Conservation (phyloP, 1,140 invertebrate genomes). For the Neoseiulus cucumeris region DNA sequence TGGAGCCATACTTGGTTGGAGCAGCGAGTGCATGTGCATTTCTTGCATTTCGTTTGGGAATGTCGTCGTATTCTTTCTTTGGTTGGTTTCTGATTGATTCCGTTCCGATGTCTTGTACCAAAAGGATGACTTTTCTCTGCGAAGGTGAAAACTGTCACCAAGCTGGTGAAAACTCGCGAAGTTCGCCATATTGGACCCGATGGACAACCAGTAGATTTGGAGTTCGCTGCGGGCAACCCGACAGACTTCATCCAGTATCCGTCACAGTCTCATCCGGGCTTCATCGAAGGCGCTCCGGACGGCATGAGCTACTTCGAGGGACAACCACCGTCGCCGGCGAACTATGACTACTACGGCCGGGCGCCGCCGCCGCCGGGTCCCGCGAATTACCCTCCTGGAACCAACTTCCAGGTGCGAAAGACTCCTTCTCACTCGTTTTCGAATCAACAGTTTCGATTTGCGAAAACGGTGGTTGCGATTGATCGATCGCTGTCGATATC, state of each 20-base stretch:
- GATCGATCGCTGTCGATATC: no score
- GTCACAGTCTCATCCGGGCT: constrained; percentile 8
- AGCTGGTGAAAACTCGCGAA: constrained; percentile 37
- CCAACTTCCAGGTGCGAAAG: constrained; percentile 15
- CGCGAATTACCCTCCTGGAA: constrained; percentile 2
- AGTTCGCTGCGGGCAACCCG: constrained; percentile 25
- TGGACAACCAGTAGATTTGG: constrained; percentile 33
- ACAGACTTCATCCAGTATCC: constrained; percentile 16
- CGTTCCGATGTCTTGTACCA: no score
- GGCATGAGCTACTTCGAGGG: constrained; percentile 12
- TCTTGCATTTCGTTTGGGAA: no score
- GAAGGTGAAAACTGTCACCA: constrained; percentile 37
- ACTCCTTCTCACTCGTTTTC: no score
- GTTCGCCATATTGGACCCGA: constrained; percentile 43
- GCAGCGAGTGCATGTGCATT: no score
- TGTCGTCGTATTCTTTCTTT: no score
- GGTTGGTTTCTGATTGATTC: no score
- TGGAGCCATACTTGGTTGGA: no score
- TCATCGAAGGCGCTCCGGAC: constrained; percentile 11
- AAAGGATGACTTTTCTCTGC: no score
- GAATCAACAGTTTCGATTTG: not conserved
- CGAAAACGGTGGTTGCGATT: no score
- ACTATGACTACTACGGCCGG: constrained; percentile 7
- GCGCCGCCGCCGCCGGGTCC: not conserved
- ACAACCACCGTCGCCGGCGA: not conserved